Base-by-base conservation (phyloP, 2,113 vertebrate genomes). In the Sialia sialis region DNA sequence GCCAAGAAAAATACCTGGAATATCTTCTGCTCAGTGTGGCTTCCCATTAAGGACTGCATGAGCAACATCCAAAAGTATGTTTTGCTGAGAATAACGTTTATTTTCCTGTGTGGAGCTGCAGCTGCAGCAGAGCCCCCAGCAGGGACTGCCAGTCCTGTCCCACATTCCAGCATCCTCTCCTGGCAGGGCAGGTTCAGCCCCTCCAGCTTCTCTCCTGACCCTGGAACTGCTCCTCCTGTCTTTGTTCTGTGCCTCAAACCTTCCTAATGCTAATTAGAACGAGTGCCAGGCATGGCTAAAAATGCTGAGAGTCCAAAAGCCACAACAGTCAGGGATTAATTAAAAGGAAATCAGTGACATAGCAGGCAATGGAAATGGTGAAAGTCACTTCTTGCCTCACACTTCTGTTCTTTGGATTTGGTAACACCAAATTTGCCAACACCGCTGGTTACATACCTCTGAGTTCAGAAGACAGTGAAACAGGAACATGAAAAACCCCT, bases 401-500 rank as follows among this genome's bases (percentile, higher is more conserved):
- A 38, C 2, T 36, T 3, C 1, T 0, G 4, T 63, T 49, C 25
- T 32, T 34, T 70, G 49, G 43, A 21, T 27, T 73, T 48, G 34
- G 7, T 12, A 84, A 46, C 54, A 30, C 10, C 17, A 9, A 1
- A 29, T 41, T 49, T 23, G 11, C 41, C 38, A 49, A 6, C 39
- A 5, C 5, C 12, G 1, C n/a, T 43, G 29, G 9, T 17, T 70
- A 96, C 97, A 0, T 98, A 99, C 99, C 99, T 99, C 99, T 36
- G 99, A 99, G 96, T 99, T 99, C 88, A 99, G 98, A 72, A 99
- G 98, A 44, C 99, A 99, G 90, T 99, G 99, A 74, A 99, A 99
- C 52, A 99, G 97, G 97, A 99, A 99, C 97, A 99, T 99, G 98
- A 99, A 99, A 93, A 99, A 99, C 13, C 99, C 99, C 99, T 99